These are phyloP conservation scores for Thermophis baileyi DNA, from an alignment of 2,113 vertebrate genomes.

Conservation along the genomic window DNA sequence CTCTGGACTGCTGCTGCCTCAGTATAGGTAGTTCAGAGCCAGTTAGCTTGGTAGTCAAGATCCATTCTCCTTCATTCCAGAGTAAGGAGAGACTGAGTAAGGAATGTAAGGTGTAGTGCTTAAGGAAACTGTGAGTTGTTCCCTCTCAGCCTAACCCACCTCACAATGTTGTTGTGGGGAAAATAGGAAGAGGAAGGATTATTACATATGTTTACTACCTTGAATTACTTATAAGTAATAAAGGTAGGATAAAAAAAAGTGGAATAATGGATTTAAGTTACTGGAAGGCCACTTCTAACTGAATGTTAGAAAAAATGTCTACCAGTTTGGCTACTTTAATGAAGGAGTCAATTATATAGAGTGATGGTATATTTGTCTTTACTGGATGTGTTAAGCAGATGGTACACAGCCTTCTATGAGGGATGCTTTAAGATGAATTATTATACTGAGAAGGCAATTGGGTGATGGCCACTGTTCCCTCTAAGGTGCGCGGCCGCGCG, in stretches of 20 bases:
- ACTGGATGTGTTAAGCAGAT: neutral
- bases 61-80: neutral
- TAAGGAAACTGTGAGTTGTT: neutral
- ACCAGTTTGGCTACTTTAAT: neutral
- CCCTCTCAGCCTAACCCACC: neutral
- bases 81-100: neutral
- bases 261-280: neutral
- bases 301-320: neutral
- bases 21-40: neutral
- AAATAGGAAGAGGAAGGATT: neutral
- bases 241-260: neutral
- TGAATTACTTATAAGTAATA: neutral
- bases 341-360: neutral
- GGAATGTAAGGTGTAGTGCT: neutral
- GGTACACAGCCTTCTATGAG: neutral
- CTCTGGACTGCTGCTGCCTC: neutral
- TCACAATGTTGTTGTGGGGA: neutral
- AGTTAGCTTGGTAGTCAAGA: neutral
- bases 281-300: neutral
- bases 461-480: neutral
- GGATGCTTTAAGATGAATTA: neutral
- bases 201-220: neutral
- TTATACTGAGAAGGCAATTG: neutral
- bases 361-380: neutral
- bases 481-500: too few relatives aligned